Base-by-base conservation (phyloP, 2,113 vertebrate genomes). In the Labeo catla region DNA sequence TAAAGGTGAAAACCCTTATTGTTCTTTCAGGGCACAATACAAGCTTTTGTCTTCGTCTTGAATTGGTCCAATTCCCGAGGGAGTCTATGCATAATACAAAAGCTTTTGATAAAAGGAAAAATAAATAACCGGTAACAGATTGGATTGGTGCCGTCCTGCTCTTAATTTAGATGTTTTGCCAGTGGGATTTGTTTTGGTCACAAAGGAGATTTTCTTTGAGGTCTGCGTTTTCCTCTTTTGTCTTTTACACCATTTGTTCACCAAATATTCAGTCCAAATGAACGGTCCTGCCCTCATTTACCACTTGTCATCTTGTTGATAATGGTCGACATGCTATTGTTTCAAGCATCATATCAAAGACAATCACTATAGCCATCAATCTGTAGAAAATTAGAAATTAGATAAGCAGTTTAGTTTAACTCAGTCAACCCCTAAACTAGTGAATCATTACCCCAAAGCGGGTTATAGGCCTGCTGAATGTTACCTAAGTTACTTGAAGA, bases 131-230 rank as follows among this genome's bases (percentile, higher is more conserved):
- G 15, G 43, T 66, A 81, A 81, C 5, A 86, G 86, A 85, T 73
- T 81, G 77, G 84, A 87, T 83, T 86, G 61, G 63, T 85, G 63
- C 87, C 66, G 82, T 23, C 78, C 28, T 49, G 21, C 36, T 82
- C 47, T 47, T 84, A 85, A 90, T 90, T 90, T 87, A 89, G 87
- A 84, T 86, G n/a, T 57, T 72, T 81, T 66, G 45, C 83, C 87
- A 85, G 85, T 88, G 85, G 81, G 47, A 89, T 86, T 88, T 87
- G 74, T 61, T 81, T 86, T 81, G 63, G 19, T 72, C 39, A 82
- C 86, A 78, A 83, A 88, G 66, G 50, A 86, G 47, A 86, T 68
- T 43, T 81, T 85, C 72, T 86, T 84, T 63, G 45, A 74, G 49
- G 86, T 45, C 54, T 61, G 63, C n/a, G 57, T 82, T 87, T 88